A percentile compares a stretch with the other conserved stretches of the same genome.
Conservation (phyloP, 2,888 invertebrate genomes). For the Lumbricus terrestris region DNA sequence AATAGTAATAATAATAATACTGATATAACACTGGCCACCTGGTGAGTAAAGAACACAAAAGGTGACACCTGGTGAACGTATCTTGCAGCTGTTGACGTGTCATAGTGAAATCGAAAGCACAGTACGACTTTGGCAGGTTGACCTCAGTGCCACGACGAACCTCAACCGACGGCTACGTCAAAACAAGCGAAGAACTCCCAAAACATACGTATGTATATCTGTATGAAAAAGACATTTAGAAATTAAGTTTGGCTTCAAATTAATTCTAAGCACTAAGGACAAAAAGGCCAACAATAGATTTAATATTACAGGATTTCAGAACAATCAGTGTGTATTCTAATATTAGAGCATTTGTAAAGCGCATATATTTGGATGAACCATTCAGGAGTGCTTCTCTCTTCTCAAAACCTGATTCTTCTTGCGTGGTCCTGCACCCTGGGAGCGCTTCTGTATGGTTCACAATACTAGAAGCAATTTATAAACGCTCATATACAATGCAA, state of each 20-base stretch:
- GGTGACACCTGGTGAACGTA: constrained; percentile 54
- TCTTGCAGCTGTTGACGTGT: constrained; percentile 53
- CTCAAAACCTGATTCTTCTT: too few species aligned
- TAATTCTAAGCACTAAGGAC: not conserved
- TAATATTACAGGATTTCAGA: too few species aligned
- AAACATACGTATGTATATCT: constrained; percentile 61
- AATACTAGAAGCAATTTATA: too few species aligned
- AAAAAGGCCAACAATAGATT: not conserved
- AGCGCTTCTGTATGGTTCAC: too few species aligned
- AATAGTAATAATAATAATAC: too few species aligned
- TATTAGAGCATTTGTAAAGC: too few species aligned
- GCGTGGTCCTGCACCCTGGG: too few species aligned
- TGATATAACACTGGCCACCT: not conserved
- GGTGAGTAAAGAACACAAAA: not conserved
- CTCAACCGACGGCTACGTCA: constrained; percentile 59
- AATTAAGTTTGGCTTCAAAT: not conserved
- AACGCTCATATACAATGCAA: too few species aligned
- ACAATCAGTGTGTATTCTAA: too few species aligned
- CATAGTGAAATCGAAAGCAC: constrained; percentile 60
- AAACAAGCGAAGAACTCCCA: constrained; percentile 58
- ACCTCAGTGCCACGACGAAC: constrained; percentile 55
- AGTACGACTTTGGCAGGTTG: constrained; percentile 58
- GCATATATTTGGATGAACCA: too few species aligned
- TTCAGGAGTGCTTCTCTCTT: too few species aligned
- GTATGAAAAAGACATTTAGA: not conserved